Evolutionary conservation across 1,140 invertebrate species (phyloP), one percentile per base, ranked within the genome.

Genomic region (Hycleus cichorii): DNA sequence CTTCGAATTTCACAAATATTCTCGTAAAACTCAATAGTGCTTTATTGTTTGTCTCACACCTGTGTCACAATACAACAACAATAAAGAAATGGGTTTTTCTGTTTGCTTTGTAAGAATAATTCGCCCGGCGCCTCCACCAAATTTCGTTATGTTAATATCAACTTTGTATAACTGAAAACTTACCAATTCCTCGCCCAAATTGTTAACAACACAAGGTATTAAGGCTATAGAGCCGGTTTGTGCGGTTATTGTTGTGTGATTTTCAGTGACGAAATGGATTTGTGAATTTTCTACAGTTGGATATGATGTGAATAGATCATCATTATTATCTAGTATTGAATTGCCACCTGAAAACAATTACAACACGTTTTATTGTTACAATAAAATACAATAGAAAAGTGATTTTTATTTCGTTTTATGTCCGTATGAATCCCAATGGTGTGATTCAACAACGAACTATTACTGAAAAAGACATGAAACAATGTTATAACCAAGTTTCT

Each of bases 121-220:
- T 11, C 40, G 11, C 32, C 32, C 32, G 11, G 11, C 11, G 40
- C 40, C 11, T n/a, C 9, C 9, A 0, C 11, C 40, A n/a, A 11
- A 42, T 42, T 42, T n/a, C 9, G 40, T 42, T 42, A 11, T 10
- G 11, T 4, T 10, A 42, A 42, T 42, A n/a, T 42, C 9, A 42
- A 42, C 40, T 7, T 10, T 0, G 1, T 11, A 42, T 10, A 42
- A 10, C 9, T n/a, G 9, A 59, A 60, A 46, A 80, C 88, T 90
- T 75, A 92, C 90, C 78, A 89, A 84, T 67, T 89, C 88, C 69
- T 91, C 89, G 47, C 89, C 88, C 63, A 91, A 86, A 71, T 91
- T 89, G 65, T 84, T 85, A 32, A 91, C 87, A 47, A 89, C 81
- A 74, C 90, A 92, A 8, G 89, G 89, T 39, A 93, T 75, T 26